A percentile compares a stretch with the other conserved stretches of the same genome.
These are phyloP conservation scores for Sphaeridia pumilis DNA, from an alignment of 2,888 invertebrate species.

Conservation along the genomic window DNA sequence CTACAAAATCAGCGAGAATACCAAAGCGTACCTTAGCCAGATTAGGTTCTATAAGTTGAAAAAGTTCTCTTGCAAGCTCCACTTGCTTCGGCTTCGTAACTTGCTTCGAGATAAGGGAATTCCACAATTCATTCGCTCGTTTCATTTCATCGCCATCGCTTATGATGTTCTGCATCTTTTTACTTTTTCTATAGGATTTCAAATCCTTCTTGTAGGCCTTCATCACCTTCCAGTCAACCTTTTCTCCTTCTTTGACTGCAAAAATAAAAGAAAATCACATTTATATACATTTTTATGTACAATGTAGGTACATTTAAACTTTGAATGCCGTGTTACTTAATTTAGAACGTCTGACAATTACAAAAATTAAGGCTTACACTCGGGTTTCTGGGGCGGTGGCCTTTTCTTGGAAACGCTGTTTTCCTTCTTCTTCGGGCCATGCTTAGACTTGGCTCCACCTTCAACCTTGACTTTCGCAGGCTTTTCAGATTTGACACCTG, in stretches of 20 bases:
- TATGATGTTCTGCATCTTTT: slow-evolving; percentile 16
- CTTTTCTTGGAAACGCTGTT: too few species aligned
- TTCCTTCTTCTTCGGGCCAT: too few species aligned
- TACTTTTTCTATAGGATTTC: slow-evolving; percentile 16
- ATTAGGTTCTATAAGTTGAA: not conserved
- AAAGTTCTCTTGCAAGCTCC: slow-evolving; percentile 4
- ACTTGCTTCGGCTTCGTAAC: slow-evolving; percentile 3
- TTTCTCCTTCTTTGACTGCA: slow-evolving; percentile 13
- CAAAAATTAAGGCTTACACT: too few species aligned
- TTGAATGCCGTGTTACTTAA: not conserved
- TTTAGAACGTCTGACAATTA: not conserved
- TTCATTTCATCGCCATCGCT: too few species aligned
- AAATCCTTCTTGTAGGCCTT: slow-evolving; percentile 18
- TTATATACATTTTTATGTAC: not conserved
- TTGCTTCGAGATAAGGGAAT: slow-evolving; percentile 2
- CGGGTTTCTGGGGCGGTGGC: too few species aligned
- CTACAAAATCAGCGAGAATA: not conserved
- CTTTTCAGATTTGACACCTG: not conserved
- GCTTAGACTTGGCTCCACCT: too few species aligned
- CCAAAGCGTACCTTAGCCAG: slow-evolving; percentile 1
- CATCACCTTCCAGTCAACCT: slow-evolving; percentile 19
- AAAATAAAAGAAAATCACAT: not conserved
- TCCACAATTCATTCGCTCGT: slow-evolving; percentile 11
- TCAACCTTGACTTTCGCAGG: not conserved
- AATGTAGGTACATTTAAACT: not conserved